Conservation (phyloP, 2,797 vertebrate species). For the Halcyon smyrnensis region DNA sequence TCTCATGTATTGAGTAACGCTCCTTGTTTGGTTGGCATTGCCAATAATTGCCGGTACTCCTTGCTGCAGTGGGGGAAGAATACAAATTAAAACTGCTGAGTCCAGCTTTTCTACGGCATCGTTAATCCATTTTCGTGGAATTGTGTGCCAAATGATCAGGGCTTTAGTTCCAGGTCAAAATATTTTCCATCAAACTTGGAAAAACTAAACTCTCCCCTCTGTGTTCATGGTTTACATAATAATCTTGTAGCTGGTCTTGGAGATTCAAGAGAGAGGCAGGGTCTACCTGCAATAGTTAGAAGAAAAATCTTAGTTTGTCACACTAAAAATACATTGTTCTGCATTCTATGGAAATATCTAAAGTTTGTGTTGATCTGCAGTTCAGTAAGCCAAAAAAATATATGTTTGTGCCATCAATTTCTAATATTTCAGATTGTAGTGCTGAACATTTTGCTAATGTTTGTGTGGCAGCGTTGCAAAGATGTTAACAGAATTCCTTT, state of each 20-base stretch:
- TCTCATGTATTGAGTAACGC: not conserved
- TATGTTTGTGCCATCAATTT: not conserved
- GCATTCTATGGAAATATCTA: fast-evolving
- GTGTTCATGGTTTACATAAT: not conserved
- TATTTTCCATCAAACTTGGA: not conserved
- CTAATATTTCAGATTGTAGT: not conserved
- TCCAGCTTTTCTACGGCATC: not conserved
- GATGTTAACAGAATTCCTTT: not conserved
- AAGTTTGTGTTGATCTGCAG: not conserved
- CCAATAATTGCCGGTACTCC: not conserved
- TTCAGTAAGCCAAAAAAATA: not conserved
- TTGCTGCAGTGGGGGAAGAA: not conserved
- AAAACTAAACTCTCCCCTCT: not conserved
- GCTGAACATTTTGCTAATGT: not conserved
- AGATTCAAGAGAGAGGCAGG: not conserved
- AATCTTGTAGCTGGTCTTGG: not conserved
- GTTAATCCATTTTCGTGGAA: not conserved
- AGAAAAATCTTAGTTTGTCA: not conserved
- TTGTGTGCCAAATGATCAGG: not conserved
- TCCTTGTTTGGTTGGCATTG: not conserved
- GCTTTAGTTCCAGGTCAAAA: not conserved
- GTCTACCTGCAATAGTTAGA: not conserved
- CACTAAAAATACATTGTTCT: not conserved
- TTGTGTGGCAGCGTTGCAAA: not conserved
- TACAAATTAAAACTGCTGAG: not conserved